Percentiles rank a stretch among this genome's conserved stretches.
These are phyloP conservation scores for Aelia acuminata DNA, from an alignment of 2,888 invertebrate genomes.

Conservation along the genomic window DNA sequence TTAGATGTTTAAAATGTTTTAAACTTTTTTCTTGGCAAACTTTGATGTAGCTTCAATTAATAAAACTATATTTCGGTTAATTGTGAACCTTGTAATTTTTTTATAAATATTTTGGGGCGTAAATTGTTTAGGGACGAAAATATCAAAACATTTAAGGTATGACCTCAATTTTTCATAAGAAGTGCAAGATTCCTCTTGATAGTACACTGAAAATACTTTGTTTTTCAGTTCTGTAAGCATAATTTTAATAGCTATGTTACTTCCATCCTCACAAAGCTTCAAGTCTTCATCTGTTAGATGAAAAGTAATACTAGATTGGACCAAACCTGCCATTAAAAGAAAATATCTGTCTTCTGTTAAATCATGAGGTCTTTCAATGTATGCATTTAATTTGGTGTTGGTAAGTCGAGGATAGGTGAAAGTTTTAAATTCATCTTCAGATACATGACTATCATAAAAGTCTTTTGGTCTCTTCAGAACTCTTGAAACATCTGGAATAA, in stretches of 20 bases:
- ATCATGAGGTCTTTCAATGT: conserved; percentile 66
- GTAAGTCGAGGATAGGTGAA: conserved; percentile 64
- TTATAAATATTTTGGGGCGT: conserved; percentile 64
- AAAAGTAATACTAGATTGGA: conserved; percentile 66
- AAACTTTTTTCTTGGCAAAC: conserved; percentile 66
- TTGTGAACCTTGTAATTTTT: conserved; percentile 64
- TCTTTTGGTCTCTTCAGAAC: conserved; percentile 65
- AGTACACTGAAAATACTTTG: conserved; percentile 64
- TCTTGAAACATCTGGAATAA: conserved; percentile 67
- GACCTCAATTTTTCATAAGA: conserved; percentile 62
- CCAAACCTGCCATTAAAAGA: conserved; percentile 64
- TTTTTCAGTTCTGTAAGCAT: conserved; percentile 64
- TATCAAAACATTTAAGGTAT: conserved; percentile 65
- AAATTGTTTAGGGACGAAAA: conserved; percentile 62
- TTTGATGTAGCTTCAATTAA: conserved; percentile 65
- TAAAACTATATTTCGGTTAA: conserved; percentile 64
- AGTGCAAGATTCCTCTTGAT: conserved; percentile 63
- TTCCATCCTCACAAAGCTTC: conserved; percentile 63
- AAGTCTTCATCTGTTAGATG: conserved; percentile 64
- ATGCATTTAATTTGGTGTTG: conserved; percentile 64
- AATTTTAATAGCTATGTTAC: conserved; percentile 64
- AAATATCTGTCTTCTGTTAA: conserved; percentile 65
- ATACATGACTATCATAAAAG: conserved; percentile 55
- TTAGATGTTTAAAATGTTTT: background rate
- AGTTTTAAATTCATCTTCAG: conserved; percentile 62